Evolutionary conservation across 1,140 invertebrate species (phyloP), one percentile per base, ranked within the genome.

Genomic region (Leptinotarsa texana): DNA sequence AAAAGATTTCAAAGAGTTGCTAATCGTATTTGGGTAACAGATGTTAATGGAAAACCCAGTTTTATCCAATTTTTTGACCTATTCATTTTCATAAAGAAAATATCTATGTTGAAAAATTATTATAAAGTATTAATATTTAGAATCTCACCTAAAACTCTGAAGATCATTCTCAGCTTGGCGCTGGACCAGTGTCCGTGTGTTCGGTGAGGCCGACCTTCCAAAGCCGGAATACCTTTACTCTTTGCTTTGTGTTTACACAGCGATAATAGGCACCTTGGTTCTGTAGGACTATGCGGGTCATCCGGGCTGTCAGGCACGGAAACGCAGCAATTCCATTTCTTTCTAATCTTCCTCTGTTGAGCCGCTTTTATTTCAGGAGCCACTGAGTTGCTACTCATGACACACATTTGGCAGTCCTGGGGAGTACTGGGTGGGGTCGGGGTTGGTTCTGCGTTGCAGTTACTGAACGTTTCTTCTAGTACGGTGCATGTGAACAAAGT

Each of bases 291-390:
- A 27, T 75, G 74, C 15, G 86, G 85, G 72, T 87, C 85, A 75
- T 88, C 87, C 0, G 88, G 88, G 83, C 88, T 89, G 72, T 89
- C 88, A 0, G 88, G 88, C 3, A 88, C 87, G 17, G 84, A 85
- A 47, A 87, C 85, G 68, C 88, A 89, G 75, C 88, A 89, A 74
- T 88, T 89, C 88, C 88, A 89, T 85, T 81, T 83, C n/a, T 77
- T 81, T 67, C 78, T 81, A 15, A 80, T 67, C 75, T 83, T 84
- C 57, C 80, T 81, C 15, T 63, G 21, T 51, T 70, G 42, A 13
- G 77, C 18, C 71, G 72, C 51, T 75, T 74, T 76, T 22, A 74
- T 66, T 72, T 82, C 78, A 13, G 77, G 78, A 13, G 75, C 75
- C 15, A 82, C 80, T 2, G 75, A 63, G 73, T 83, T 83, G 57